Conservation (phyloP, 2,888 invertebrate species). For the Acanthosepion lycidas region DNA sequence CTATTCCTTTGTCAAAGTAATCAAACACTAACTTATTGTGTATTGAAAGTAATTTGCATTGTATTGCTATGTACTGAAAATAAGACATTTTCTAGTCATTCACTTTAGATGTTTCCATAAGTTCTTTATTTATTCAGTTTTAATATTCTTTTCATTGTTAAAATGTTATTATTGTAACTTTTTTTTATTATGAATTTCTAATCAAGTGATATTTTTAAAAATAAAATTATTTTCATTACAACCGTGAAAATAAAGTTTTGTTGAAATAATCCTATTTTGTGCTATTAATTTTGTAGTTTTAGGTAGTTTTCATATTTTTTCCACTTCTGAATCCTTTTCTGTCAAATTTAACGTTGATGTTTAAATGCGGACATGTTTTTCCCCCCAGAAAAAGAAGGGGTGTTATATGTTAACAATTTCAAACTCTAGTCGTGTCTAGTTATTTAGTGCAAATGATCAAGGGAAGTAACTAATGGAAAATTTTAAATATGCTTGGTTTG, state of each 20-base stretch:
- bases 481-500: background rate
- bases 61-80: background rate
- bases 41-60: background rate
- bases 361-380: background rate
- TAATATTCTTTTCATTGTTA: background rate
- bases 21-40: background rate
- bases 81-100: no score
- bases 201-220: background rate
- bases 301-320: background rate
- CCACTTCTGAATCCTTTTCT: background rate
- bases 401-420: background rate
- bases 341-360: background rate
- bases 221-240: background rate
- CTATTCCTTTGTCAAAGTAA: background rate
- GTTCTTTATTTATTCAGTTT: background rate
- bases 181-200: background rate
- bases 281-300: no score
- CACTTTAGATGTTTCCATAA: background rate
- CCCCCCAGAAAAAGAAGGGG: no score
- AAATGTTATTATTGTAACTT: background rate
- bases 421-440: background rate
- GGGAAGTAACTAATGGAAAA: background rate
- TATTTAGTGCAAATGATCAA: background rate
- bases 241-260: background rate
- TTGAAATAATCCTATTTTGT: background rate